phyloP scores from a whole-genome alignment of 2,888 invertebrate species.

The Aphodius granarius region DNA sequence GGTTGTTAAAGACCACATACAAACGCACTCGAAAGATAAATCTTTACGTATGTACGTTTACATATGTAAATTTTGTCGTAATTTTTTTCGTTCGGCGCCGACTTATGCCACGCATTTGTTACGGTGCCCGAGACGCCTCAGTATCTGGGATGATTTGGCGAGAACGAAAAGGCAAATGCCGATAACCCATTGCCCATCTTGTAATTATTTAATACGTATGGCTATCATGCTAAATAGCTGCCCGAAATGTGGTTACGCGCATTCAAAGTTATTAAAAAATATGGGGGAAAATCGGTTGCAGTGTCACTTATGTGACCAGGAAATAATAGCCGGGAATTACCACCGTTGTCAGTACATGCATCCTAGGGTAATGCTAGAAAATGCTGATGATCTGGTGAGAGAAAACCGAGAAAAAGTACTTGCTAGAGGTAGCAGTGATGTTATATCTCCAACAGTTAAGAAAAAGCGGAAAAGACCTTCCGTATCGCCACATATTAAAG shows the following conservation, averaged over 20 bases:
- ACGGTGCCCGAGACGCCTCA: constrained; percentile 36
- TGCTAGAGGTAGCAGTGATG: background rate
- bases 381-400: background rate
- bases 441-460: background rate
- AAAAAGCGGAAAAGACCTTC: background rate
- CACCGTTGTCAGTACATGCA: background rate
- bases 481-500: background rate
- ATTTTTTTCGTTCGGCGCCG: constrained; percentile 45
- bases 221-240: constrained; percentile 23
- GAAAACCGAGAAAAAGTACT: background rate
- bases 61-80: constrained; percentile 47
- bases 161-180: constrained; percentile 14
- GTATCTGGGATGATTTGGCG: constrained; percentile 14
- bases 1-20: constrained; percentile 41
- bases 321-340: background rate
- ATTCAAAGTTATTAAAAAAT: background rate
- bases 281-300: background rate
- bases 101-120: constrained; percentile 45
- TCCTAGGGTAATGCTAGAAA: background rate
- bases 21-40: constrained; percentile 42
- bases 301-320: background rate
- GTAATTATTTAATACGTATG: constrained; percentile 21
- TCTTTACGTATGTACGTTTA: constrained; percentile 47
- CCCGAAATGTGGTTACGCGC: constrained; percentile 29
- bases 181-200: constrained; percentile 18